Evolutionary conservation across 2,797 vertebrate genomes (phyloP).

Genomic region (Cryptoprocta ferox): DNA sequence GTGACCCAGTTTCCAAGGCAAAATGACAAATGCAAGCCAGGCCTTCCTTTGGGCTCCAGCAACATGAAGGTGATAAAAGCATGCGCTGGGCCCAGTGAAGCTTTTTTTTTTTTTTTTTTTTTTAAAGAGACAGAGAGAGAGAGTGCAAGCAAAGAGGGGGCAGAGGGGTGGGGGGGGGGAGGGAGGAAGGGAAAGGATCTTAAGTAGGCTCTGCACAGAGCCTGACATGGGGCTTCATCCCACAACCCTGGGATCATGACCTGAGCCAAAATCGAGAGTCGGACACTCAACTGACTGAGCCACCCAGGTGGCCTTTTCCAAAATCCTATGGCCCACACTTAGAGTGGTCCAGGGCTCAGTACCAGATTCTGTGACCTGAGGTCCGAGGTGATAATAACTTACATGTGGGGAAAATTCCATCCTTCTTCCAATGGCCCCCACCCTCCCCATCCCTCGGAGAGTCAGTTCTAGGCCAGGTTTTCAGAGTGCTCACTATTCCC

Average conservation of each 20-base stretch:
- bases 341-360: neutral
- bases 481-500: neutral
- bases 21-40: neutral
- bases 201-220: no score
- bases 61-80: neutral
- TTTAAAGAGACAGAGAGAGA: no score
- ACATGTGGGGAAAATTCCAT: neutral
- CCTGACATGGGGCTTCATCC: no score
- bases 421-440: neutral
- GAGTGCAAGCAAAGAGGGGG: no score
- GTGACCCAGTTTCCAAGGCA: neutral
- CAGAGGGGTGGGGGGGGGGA: no score
- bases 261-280: no score
- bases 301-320: no score
- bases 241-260: no score
- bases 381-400: neutral
- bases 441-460: neutral
- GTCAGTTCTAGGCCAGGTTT: neutral
- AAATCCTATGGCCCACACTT: neutral
- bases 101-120: no score
- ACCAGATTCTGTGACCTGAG: neutral
- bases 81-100: rapidly evolving
- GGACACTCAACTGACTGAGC: no score
- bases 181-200: no score
- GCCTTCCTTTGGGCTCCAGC: neutral